These are phyloP conservation scores for Artemia sinica DNA, from an alignment of 2,888 invertebrate species.

Conservation along the genomic window DNA sequence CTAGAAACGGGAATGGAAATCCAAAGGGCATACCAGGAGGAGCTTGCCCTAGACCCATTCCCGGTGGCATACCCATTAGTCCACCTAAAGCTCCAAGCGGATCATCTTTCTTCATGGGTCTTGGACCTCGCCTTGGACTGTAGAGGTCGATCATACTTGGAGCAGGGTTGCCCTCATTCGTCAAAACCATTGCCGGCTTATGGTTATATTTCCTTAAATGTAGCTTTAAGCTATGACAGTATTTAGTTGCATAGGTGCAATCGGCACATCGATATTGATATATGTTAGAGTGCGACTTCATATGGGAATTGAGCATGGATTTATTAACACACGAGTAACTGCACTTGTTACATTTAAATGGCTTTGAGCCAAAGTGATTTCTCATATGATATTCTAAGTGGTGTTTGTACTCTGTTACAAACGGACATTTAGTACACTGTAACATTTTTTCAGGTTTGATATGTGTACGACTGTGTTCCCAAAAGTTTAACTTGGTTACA, in stretches of 20 bases:
- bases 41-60: constrained; percentile 7
- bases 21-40: constrained; percentile 15
- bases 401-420: constrained; percentile 96
- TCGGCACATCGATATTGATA: constrained; percentile 83
- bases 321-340: constrained; percentile 86
- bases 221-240: constrained; percentile 88
- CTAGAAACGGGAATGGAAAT: constrained; percentile 10
- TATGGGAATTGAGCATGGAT: constrained; percentile 95
- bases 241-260: constrained; percentile 91
- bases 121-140: constrained; percentile 71
- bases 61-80: constrained; percentile 7
- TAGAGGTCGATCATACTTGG: constrained; percentile 76
- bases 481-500: constrained; percentile 73
- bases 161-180: constrained; percentile 72
- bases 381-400: constrained; percentile 91
- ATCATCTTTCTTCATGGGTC: constrained; percentile 33
- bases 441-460: constrained; percentile 83
- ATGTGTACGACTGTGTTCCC: constrained; percentile 74
- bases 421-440: constrained; percentile 77
- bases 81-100: constrained; percentile 24
- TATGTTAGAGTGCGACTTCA: constrained; percentile 81
- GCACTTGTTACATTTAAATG: constrained; percentile 80
- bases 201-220: constrained; percentile 84
- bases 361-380: constrained; percentile 87
- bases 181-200: constrained; percentile 70